Base-by-base conservation (phyloP, 2,888 invertebrate genomes). In the Drosophila kuntzei region DNA sequence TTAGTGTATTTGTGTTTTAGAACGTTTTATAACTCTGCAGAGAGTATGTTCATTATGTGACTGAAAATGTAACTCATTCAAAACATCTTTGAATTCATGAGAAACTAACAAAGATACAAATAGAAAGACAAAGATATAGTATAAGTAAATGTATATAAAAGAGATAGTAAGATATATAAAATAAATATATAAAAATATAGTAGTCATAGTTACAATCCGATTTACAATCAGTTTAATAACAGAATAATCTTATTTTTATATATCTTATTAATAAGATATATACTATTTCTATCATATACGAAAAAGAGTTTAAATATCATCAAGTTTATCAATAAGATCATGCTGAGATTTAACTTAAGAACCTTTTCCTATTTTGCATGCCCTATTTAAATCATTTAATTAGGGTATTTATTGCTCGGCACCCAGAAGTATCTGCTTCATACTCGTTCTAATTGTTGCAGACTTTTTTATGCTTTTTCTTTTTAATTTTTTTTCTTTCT, bases 361-460 rank as follows among this genome's bases (percentile, higher is more conserved):
- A 6, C 5, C 1, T 6, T 0, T 25, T 20, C 2, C 0, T 25
- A n/a, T 14, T 2, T 47, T 46, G 16, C 6, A 11, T 44, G 14
- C 14, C 14, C 11, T 7, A 41, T n/a, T 27, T 18, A 29, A 20
- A 27, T n/a, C n/a, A 53, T 5, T n/a, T 29, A 3, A 2, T 6
- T 22, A 55, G 55, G 22, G 44, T 34, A 55, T 44, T 34, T 7
- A 44, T 14, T 34, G 14, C 20, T 25, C 34, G 14, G 11, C 14
- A 5, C 16, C 11, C 32, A 8, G 8, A 1, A 27, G 12, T 0
- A 14, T 16, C 25, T 14, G 16, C 18, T 25, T 44, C 7, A 29
- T 37, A 36, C 18, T 54, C 14, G 39, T 46, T 61, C 51, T 71
- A 74, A 74, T 74, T 74, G 58, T 27, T 57, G 32, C 51, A 55